Base-by-base conservation (phyloP, 2,113 vertebrate genomes). In the Cyprinodon brontotheroides region DNA sequence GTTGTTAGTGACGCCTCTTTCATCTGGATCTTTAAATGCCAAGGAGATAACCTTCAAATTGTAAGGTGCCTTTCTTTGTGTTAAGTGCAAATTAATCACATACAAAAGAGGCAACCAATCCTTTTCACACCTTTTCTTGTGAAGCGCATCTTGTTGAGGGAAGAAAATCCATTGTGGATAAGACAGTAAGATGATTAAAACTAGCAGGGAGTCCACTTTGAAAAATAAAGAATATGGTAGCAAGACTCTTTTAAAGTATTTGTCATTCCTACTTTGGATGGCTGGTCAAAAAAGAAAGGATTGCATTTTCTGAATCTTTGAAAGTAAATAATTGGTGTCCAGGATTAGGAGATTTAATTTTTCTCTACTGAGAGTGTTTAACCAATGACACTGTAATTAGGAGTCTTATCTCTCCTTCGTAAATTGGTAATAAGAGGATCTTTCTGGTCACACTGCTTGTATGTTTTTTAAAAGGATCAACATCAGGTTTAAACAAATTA, bases 41-140 rank as follows among this genome's bases (percentile, higher is more conserved):
- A 6, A 50, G 4, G 5, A 53, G 48, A 15, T 53, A 7, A 53
- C 15, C 48, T 53, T 53, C 4, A 6, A 47, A 37, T 61, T 65
- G 8, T 68, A 64, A 4, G 14, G 53, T 74, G 70, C 15, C 76
- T 85, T 39, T 10, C 61, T 61, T 13, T 40, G 74, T 22, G 50
- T 37, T 68, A 64, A 84, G 38, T 53, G 68, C 45, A 13, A 77
- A 80, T 75, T 79, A 84, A 80, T 80, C 50, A 78, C 65, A 66
- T n/a, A 17, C 5, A 11, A 45, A 68, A 60, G 65, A 61, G 73
- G 67, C 61, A 79, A 22, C 14, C 20, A 22, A 74, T 36, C 66
- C 37, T 7, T 75, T 68, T 76, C 43, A 80, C 68, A 72, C 60
- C 3, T 2, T 41, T 48, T 41, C 47, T 70, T 75, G 77, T 79